Base-by-base conservation (phyloP, 1,140 invertebrate genomes). In the Drosophila nigrodunni region DNA sequence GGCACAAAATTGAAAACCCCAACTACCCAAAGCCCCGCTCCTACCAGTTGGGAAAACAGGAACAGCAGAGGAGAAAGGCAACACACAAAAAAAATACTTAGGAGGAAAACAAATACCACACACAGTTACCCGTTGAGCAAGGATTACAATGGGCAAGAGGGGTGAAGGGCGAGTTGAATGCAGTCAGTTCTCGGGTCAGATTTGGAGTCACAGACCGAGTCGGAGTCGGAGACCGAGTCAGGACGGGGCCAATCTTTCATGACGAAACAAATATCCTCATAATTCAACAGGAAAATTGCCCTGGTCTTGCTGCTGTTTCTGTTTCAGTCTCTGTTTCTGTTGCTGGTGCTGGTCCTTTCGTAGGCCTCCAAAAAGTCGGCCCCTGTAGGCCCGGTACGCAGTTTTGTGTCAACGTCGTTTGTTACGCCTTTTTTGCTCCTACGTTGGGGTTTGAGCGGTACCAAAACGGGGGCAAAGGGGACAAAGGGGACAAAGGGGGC, bases 211-310 rank as follows among this genome's bases (percentile, higher is more conserved):
- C 21, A 37, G 7, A 15, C 52, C 49, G 41, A 61, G 2, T 21
- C 7, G 15, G 18, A 62, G 3, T 50, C 9, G 3, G 30, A 43
- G 77, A 57, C 49, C 21, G 61, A 44, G 18, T 44, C 71, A 49
- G 66, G 54, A 61, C 61, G 74, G 76, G 82, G 73, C 86, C 86
- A 90, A 90, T 90, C 86, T 90, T 90, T 90, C 86, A 90, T 90
- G 88, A 91, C 80, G 83, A 76, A 85, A 88, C 83, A 80, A 86
- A 91, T 88, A 91, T 91, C 83, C 89, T 91, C 85, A 89, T 91
- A 91, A 89, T 80, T 91, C 88, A 91, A 91, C 69, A 82, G 80
- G 78, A 82, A 91, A 91, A 91, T 91, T 90, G 86, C 86, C 81
- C 54, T 72, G 80, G 68, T 57, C 41, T 44, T 58, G 60, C 69